phyloP scores from a whole-genome alignment of 2,113 vertebrate genomes.

The Tapirus terrestris region DNA sequence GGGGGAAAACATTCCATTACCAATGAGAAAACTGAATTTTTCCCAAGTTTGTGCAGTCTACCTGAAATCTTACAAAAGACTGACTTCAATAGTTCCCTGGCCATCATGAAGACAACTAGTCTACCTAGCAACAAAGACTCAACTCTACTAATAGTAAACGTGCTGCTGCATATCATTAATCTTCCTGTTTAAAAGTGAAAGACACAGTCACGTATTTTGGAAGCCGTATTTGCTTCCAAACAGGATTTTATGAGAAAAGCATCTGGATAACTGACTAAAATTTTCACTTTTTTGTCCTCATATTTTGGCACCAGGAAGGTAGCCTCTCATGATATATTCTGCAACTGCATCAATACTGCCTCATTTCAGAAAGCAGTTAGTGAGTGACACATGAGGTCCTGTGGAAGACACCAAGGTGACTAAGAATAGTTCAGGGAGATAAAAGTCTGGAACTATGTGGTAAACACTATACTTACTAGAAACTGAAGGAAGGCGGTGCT shows the following conservation, averaged over 20 bases:
- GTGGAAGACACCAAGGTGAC: background rate
- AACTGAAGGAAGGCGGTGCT: background rate
- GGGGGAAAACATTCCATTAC: background rate
- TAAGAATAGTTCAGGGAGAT: background rate
- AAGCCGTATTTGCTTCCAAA: conserved; percentile 16
- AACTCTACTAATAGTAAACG: background rate
- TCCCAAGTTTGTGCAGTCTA: background rate
- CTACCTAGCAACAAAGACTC: background rate
- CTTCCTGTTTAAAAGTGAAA: background rate
- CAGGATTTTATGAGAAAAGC: background rate
- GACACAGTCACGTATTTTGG: background rate
- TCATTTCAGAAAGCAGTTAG: background rate
- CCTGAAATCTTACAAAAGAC: background rate
- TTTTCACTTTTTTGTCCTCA: background rate
- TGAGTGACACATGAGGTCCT: background rate
- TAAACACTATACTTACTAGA: background rate
- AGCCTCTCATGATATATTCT: background rate
- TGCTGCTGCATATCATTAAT: background rate
- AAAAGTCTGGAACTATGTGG: background rate
- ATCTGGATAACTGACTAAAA: background rate
- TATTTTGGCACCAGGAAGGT: background rate
- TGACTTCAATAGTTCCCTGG: background rate
- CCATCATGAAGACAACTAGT: background rate
- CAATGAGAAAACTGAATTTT: background rate
- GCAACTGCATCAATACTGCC: background rate